Evolutionary conservation across 1,140 invertebrate species (phyloP), one percentile per base, ranked within the genome.

Genomic region (Cotesia vestalis): DNA sequence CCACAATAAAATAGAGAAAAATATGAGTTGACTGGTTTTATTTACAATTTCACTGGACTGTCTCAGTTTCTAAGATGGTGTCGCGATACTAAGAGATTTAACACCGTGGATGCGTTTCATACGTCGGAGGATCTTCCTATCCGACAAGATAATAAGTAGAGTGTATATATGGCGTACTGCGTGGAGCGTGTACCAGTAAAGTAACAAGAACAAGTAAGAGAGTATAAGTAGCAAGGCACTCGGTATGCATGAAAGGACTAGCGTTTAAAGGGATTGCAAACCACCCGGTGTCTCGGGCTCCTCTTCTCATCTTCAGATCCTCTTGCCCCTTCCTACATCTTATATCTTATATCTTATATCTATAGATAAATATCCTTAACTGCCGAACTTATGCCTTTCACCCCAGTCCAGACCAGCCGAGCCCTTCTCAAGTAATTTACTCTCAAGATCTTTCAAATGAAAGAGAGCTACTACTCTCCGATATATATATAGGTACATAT

Each of bases 161-260:
- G 40, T 46, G 11, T 6, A 46, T 27, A 27, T 27, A 11, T 46
- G 11, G 40, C 2, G 40, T 46, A 46, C 6, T 2, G 40, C 11
- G 64, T 40, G 51, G 34, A 6, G 9, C 4, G 40, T 9, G 40
- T 46, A 46, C 2, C 40, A 46, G 40, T 46, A 46, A 8, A 46
- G 40, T 8, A 46, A 27, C 11, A 46, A 46, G 40, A 46, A 27
- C 27, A 51, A 55, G 34, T 60, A 67, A 46, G 60, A 73, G 53
- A 35, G 60, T 38, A 57, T 27, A 11, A 9, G 40, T 9, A 46
- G 40, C 40, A 46, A 46, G 61, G 76, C 80, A 80, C 81, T 83
- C 75, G 70, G 76, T 83, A 83, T 83, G 81, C 81, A 83, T 83
- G 81, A 83, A 80, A 81, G 78, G 75, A 78, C 75, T 72, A 76